Base-by-base conservation (phyloP, 1,140 invertebrate species). In the Drosophila equinoxialis region DNA sequence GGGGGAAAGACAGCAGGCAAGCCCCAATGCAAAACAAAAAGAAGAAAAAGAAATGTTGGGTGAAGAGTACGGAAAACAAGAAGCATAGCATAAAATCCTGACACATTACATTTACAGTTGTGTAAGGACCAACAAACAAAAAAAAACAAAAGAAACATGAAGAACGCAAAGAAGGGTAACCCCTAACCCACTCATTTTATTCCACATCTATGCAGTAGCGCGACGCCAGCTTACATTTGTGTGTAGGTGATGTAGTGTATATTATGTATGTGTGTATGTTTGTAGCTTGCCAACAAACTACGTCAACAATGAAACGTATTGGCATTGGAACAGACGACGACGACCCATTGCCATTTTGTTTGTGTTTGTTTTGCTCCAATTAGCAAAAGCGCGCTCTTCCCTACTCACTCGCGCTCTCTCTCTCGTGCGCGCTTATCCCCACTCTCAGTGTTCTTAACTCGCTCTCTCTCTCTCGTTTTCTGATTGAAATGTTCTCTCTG, bases 301-400 rank as follows among this genome's bases (percentile, higher is more conserved):
- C 80, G 61, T 79, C 62, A 83, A 85, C 63, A 86, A 69, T 65
- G 23, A 57, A 83, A 89, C 84, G 45, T 1, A 57, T 8, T 73
- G 81, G 83, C 54, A 79, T 51, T 70, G 84, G 65, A 89, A 87
- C 80, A 69, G 65, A 41, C 64, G 59, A 75, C 45, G 45, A 75
- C 45, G 45, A 23, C 71, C 77, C 84, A 86, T 87, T 89, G 84
- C 84, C 84, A 89, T 89, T 87, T 77, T 89, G 80, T 87, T 89
- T 87, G 84, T 83, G 84, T 87, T 87, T 87, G 80, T 83, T 87
- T 87, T 87, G 83, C 83, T 87, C 84, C 83, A 87, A 87, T 87
- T 83, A 87, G 83, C 82, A 87, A 65, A 58, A 60, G 23, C 30
- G 70, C 71, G 74, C 69, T 67, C 57, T 62, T 64, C 37, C 30